A percentile compares a stretch with the other conserved stretches of the same genome.
Conservation (phyloP, 1,140 invertebrate genomes). For the Orchestia grillus region DNA sequence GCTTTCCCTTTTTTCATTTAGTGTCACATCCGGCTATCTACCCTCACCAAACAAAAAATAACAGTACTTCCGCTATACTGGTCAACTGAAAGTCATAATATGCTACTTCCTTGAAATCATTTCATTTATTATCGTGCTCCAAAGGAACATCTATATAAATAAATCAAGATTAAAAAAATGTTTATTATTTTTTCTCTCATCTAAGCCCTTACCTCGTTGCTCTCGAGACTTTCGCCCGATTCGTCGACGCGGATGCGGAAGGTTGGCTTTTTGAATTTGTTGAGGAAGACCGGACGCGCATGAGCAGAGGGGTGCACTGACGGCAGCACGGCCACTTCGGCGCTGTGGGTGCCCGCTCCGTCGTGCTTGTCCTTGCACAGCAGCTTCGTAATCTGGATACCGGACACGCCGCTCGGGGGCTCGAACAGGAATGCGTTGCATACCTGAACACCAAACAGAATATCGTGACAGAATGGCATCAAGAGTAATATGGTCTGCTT, state of each 20-base stretch:
- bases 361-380: constrained; percentile 31
- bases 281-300: constrained; percentile 36
- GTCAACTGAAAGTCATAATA: no score
- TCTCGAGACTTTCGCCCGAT: constrained; percentile 49
- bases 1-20: no score
- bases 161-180: no score
- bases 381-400: constrained; percentile 29
- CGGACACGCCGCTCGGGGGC: neutral
- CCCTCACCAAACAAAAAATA: no score
- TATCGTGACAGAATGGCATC: neutral
- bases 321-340: neutral
- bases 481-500: neutral
- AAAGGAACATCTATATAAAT: no score
- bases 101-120: no score
- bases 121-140: no score
- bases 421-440: constrained; percentile 51
- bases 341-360: neutral
- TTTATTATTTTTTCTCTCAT: no score
- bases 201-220: constrained; percentile 57
- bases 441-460: neutral
- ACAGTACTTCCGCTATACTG: no score
- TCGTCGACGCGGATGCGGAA: constrained; percentile 22
- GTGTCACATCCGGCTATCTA: no score
- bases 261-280: constrained; percentile 36
- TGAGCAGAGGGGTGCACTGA: constrained; percentile 52